phyloP scores from a whole-genome alignment of 2,797 vertebrate species.

The Cheirogaleus major region DNA sequence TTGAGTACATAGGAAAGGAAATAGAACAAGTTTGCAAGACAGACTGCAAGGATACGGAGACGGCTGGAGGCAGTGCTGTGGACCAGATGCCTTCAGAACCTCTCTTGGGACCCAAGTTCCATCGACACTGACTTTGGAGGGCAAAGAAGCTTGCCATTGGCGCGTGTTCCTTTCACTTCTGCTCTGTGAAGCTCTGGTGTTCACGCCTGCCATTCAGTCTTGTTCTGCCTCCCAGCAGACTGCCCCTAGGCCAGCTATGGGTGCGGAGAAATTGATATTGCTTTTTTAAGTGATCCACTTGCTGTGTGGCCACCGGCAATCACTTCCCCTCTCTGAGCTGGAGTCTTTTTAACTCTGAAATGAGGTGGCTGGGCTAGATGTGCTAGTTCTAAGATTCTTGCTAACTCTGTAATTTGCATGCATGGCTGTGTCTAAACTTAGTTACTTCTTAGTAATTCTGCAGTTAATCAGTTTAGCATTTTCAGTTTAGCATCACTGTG shows the following conservation, averaged over 20 bases:
- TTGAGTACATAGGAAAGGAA: background rate
- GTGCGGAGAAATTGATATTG: background rate
- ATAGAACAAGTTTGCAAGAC: background rate
- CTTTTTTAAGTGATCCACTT: background rate
- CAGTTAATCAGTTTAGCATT: background rate
- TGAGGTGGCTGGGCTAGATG: background rate
- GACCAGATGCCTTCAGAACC: background rate
- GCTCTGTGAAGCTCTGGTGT: background rate
- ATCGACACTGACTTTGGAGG: background rate
- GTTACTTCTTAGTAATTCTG: background rate
- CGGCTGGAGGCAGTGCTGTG: background rate
- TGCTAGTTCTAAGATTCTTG: background rate
- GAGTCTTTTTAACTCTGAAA: background rate
- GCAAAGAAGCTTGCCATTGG: background rate
- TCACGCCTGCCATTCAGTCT: background rate
- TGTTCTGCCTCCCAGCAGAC: background rate
- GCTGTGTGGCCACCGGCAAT: background rate
- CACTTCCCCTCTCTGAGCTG: background rate
- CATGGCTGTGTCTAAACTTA: background rate
- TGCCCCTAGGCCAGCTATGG: no score
- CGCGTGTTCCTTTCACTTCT: background rate
- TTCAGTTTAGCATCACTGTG: no score
- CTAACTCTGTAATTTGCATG: background rate
- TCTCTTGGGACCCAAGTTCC: background rate
- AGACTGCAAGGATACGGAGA: background rate